phyloP scores from a whole-genome alignment of 2,113 vertebrate species.

The Tretioscincus oriximinensis region DNA sequence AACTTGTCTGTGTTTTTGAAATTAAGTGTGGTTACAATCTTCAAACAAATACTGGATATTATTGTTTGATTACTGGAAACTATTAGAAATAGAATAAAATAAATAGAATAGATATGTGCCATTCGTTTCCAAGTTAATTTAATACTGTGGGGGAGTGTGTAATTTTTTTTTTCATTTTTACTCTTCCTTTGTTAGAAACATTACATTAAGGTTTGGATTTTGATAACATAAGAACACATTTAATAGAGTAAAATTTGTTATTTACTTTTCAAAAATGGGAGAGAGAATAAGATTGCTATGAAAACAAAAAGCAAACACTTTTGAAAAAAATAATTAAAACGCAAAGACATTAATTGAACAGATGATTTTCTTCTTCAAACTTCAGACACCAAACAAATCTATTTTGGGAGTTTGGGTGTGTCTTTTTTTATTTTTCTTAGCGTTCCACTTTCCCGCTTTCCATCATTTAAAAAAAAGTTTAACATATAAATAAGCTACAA shows the following conservation, averaged over 20 bases:
- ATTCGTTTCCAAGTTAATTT: neutral
- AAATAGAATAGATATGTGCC: too few relatives aligned
- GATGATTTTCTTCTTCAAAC: neutral
- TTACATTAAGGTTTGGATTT: neutral
- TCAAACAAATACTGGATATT: neutral
- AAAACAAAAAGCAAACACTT: neutral
- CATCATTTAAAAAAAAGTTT: neutral
- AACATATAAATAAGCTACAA: neutral
- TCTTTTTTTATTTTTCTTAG: conserved; percentile 5
- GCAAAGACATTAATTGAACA: neutral
- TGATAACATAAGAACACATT: neutral
- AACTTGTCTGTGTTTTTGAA: neutral
- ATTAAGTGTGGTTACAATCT: too few relatives aligned
- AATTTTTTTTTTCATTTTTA: neutral
- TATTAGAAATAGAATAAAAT: too few relatives aligned
- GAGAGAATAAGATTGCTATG: neutral
- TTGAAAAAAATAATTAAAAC: neutral
- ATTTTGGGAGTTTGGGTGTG: neutral
- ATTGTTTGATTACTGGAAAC: neutral
- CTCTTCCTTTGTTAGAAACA: neutral
- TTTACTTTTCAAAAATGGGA: neutral
- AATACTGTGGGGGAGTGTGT: neutral
- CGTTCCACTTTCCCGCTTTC: neutral
- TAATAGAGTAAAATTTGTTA: neutral
- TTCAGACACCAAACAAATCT: neutral